These are phyloP conservation scores for Myiozetetes cayanensis DNA, from an alignment of 2,113 vertebrate species.

Conservation along the genomic window DNA sequence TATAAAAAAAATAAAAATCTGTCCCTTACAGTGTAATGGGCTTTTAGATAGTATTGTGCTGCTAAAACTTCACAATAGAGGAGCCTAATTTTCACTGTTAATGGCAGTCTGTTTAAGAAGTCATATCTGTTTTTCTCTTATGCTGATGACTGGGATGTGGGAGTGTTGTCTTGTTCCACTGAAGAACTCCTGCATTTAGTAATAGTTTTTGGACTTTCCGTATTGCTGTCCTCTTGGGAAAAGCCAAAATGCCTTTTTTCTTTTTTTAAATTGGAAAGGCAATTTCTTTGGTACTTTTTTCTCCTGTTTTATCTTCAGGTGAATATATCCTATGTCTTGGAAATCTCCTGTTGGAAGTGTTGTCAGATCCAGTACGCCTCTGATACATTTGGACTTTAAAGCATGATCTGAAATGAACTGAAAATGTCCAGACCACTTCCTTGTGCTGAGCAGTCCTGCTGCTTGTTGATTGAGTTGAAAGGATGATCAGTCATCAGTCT, in stretches of 20 bases:
- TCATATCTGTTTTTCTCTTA: background rate
- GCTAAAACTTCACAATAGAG: background rate
- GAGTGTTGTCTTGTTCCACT: background rate
- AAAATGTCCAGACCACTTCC: slow-evolving; percentile 7
- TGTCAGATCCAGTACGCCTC: background rate
- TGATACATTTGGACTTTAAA: background rate
- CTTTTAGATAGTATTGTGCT: background rate
- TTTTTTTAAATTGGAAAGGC: background rate
- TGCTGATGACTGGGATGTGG: background rate
- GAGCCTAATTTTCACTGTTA: background rate
- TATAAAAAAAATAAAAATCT: background rate
- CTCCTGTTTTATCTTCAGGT: background rate
- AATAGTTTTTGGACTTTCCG: background rate
- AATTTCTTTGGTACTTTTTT: background rate
- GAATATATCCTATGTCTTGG: background rate
- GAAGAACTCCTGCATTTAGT: background rate
- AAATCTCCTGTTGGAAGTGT: background rate
- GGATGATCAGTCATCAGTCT: slow-evolving; percentile 22
- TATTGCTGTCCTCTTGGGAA: background rate
- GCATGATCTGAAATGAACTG: background rate
- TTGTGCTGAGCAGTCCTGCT: background rate
- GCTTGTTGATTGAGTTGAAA: slow-evolving; percentile 49
- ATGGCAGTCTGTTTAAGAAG: background rate
- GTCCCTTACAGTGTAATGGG: background rate
- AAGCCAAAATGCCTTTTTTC: background rate